phyloP scores from a whole-genome alignment of 2,888 invertebrate genomes.

The Agonopterix subpropinquella region DNA sequence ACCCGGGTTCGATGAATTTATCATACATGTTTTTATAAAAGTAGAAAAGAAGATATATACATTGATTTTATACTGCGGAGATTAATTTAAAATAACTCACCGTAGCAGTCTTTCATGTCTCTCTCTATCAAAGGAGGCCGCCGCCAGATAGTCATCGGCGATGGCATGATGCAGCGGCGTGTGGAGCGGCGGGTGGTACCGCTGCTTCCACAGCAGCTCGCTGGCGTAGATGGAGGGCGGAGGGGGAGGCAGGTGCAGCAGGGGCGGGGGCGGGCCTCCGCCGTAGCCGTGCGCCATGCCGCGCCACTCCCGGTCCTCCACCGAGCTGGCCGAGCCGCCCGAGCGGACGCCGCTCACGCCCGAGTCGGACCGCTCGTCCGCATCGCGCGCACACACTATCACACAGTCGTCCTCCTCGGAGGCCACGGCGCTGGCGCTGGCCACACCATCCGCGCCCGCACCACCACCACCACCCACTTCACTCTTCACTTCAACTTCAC shows the following conservation, averaged over 20 bases:
- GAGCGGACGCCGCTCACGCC: constrained; percentile 86
- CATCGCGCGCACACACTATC: constrained; percentile 77
- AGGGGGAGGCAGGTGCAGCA: constrained; percentile 65
- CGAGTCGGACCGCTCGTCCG: constrained; percentile 78
- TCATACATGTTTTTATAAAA: no score
- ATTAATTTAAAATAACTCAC: constrained; percentile 47
- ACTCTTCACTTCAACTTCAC: constrained; percentile 68
- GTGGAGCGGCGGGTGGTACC: constrained; percentile 74
- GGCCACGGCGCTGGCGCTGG: constrained; percentile 71
- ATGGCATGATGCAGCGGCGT: constrained; percentile 70
- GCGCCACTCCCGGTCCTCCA: constrained; percentile 85
- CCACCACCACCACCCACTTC: constrained; percentile 57
- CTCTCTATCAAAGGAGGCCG: constrained; percentile 77
- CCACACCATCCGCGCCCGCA: constrained; percentile 68
- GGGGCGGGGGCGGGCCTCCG: constrained; percentile 78
- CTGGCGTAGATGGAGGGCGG: constrained; percentile 70
- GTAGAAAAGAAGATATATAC: no score
- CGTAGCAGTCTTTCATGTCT: constrained; percentile 81
- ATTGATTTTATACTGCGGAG: no score
- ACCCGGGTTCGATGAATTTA: no score
- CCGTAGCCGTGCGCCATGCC: constrained; percentile 83
- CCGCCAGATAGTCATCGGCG: constrained; percentile 68
- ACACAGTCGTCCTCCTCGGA: constrained; percentile 80
- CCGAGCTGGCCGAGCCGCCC: constrained; percentile 83
- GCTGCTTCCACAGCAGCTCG: constrained; percentile 78